Evolutionary conservation across 2,888 invertebrate species (phyloP).

Genomic region (Gasteruption jaculator): DNA sequence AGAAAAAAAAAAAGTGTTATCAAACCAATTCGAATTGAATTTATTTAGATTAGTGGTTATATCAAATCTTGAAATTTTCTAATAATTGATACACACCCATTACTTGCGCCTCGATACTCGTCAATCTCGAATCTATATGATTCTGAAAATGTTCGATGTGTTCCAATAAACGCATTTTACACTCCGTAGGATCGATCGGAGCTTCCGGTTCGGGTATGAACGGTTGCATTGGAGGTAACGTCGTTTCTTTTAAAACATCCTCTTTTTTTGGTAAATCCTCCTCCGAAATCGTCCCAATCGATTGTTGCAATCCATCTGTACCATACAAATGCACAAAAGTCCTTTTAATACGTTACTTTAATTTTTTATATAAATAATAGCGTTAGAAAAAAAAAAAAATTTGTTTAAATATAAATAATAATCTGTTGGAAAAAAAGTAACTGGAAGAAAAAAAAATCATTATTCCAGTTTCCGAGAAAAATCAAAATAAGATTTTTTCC

Average conservation of each 20-base stretch:
- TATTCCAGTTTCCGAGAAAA: too few species aligned
- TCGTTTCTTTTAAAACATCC: conserved; percentile 11
- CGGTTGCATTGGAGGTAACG: conserved; percentile 34
- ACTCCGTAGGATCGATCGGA: conserved; percentile 74
- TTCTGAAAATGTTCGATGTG: conserved; percentile 74
- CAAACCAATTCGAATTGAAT: too few species aligned
- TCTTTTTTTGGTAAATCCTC: too few species aligned
- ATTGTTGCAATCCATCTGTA: too few species aligned
- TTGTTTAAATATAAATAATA: conserved; percentile 13
- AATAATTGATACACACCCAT: conserved; percentile 54
- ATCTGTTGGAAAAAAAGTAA: conserved; percentile 10
- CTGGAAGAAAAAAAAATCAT: conserved; percentile 14
- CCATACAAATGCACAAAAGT: too few species aligned
- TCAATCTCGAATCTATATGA: conserved; percentile 66
- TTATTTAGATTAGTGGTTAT: too few species aligned
- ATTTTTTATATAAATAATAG: too few species aligned
- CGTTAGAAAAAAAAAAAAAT: too few species aligned
- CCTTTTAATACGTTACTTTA: too few species aligned
- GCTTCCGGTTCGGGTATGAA: conserved; percentile 75
- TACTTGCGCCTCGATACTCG: conserved; percentile 72
- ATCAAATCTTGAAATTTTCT: too few species aligned
- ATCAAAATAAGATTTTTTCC: too few species aligned
- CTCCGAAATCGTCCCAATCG: too few species aligned
- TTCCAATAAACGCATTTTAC: conserved; percentile 70
- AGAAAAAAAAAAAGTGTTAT: conserved; percentile 12